phyloP scores from a whole-genome alignment of 2,797 vertebrate genomes.

The Australoheros facetus region DNA sequence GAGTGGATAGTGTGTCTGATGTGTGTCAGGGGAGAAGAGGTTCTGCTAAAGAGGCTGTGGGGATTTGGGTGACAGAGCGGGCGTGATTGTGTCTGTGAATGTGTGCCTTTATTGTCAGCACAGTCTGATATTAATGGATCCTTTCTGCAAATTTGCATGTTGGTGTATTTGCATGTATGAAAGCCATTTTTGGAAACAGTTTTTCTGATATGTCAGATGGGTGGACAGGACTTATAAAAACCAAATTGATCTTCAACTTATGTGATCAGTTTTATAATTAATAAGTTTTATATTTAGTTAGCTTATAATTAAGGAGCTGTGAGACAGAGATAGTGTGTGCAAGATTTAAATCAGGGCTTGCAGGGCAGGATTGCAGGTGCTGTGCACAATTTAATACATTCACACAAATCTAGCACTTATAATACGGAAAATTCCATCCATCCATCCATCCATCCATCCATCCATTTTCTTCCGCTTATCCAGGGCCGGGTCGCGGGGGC shows the following conservation, averaged over 20 bases:
- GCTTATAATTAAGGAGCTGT: neutral
- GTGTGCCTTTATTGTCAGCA: neutral
- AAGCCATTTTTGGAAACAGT: neutral
- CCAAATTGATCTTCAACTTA: neutral
- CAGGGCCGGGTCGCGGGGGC: too few species aligned
- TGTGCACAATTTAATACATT: neutral
- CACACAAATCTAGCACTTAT: neutral
- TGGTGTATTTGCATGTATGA: neutral
- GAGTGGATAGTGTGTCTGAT: constrained; percentile 26
- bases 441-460: too few species aligned
- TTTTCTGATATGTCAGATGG: neutral
- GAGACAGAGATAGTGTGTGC: too few species aligned
- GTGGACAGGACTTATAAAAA: neutral
- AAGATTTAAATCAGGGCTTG: neutral
- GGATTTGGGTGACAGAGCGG: neutral
- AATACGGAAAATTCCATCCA: neutral
- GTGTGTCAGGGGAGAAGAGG: constrained; percentile 10
- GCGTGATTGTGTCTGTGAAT: neutral
- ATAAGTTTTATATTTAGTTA: neutral
- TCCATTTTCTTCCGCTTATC: too few species aligned
- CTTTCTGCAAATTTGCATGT: neutral
- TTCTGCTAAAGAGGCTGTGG: constrained; percentile 5
- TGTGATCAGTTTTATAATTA: neutral
- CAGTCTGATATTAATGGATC: neutral
- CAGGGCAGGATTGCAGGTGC: neutral